Evolutionary conservation across 64 coral and sea anemone species (phyloP).

Genomic region (Catalaphyllia jardinei): DNA sequence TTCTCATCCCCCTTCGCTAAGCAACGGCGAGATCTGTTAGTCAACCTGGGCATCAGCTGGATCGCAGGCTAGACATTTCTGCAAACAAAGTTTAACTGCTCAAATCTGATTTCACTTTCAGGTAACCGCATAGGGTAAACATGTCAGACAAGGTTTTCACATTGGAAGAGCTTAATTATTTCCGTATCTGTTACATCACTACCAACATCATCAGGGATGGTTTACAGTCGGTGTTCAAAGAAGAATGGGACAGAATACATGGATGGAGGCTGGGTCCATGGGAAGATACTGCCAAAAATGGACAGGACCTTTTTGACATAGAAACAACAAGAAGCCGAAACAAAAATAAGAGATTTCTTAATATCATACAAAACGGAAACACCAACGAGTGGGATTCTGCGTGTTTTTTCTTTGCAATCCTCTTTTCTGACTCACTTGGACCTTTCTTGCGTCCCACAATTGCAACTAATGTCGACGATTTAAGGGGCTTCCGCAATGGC

Average conservation of each 20-base stretch:
- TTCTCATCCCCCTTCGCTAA: too few relatives aligned
- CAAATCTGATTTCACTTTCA: too few relatives aligned
- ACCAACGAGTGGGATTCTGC: slow-evolving; percentile 57
- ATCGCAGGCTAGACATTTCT: too few relatives aligned
- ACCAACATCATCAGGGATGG: slow-evolving; percentile 25
- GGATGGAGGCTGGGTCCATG: slow-evolving; percentile 3
- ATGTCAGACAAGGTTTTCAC: background rate
- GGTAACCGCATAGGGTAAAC: background rate
- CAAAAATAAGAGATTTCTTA: slow-evolving; percentile 25
- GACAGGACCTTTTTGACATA: slow-evolving; percentile 34
- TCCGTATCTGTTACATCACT: slow-evolving; percentile 45
- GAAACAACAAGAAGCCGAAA: slow-evolving; percentile 38
- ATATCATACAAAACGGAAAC: slow-evolving; percentile 44
- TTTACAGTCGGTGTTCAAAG: slow-evolving; percentile 49
- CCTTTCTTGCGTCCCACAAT: background rate
- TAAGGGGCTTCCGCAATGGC: slow-evolving; percentile 24
- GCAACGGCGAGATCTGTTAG: too few relatives aligned
- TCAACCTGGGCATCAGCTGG: too few relatives aligned
- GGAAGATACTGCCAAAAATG: slow-evolving; percentile 47
- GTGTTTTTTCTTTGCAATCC: slow-evolving; percentile 59
- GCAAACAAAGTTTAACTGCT: too few relatives aligned
- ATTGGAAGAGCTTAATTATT: slow-evolving; percentile 50
- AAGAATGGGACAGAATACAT: slow-evolving; percentile 49
- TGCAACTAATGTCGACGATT: background rate
- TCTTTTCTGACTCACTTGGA: slow-evolving; percentile 51